Conservation (phyloP, 2,113 vertebrate species). For the Apeltes quadracus region DNA sequence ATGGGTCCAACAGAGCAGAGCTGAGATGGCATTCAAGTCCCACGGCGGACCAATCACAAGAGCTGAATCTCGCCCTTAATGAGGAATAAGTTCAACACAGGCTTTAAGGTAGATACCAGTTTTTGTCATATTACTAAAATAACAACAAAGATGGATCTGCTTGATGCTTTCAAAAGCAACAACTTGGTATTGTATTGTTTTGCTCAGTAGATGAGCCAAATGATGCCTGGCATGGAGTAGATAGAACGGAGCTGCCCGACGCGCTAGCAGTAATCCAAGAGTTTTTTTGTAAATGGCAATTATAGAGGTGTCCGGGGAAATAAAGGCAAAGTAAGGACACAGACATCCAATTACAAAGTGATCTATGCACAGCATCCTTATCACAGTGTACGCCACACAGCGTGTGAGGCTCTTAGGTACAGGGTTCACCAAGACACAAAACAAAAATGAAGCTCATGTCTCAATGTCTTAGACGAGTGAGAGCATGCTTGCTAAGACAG, state of each 20-base stretch:
- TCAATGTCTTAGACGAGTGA: slow-evolving; percentile 29
- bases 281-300: slow-evolving; percentile 53
- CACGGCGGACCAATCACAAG: slow-evolving; percentile 22
- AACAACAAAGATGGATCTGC: slow-evolving; percentile 42
- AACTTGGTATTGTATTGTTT: slow-evolving; percentile 47
- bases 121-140: slow-evolving; percentile 42
- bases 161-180: slow-evolving; percentile 37
- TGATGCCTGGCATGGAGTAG: slow-evolving; percentile 60
- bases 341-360: slow-evolving; percentile 38
- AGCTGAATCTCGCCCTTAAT: slow-evolving; percentile 23
- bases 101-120: slow-evolving; percentile 42
- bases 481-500: slow-evolving; percentile 50
- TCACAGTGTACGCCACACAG: slow-evolving; percentile 17
- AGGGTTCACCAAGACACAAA: slow-evolving; percentile 46
- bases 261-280: slow-evolving; percentile 50
- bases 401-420: slow-evolving; percentile 21
- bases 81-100: slow-evolving; percentile 51
- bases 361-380: slow-evolving; percentile 28
- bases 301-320: slow-evolving; percentile 50
- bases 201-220: slow-evolving; percentile 52
- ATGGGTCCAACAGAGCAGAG: slow-evolving; percentile 19
- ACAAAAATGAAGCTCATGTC: slow-evolving; percentile 54
- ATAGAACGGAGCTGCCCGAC: slow-evolving; percentile 34
- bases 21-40: slow-evolving; percentile 25
- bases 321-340: slow-evolving; percentile 36